Base-by-base conservation (phyloP, 2,797 vertebrate genomes). In the Avahi laniger region DNA sequence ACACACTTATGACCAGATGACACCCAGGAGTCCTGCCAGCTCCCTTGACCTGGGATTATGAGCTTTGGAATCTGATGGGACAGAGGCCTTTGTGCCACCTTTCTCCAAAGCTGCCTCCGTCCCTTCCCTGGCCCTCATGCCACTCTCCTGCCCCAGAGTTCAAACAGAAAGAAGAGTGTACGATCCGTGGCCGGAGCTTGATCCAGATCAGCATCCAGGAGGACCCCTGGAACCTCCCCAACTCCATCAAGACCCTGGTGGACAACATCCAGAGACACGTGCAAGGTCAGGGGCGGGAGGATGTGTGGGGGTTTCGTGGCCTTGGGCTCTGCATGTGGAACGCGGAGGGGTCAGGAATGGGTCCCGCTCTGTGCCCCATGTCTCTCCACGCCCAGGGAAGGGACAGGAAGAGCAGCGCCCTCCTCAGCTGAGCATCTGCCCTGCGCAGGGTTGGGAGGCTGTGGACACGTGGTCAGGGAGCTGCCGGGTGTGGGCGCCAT, bases 201-300 rank as follows among this genome's bases (percentile, higher is more conserved):
- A 99, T 99, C 97, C 99, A 99, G 98, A 99, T 99, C 97, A 99
- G 99, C 98, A 99, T 99, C 98, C 99, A 99, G 97, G 99, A 99
- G 98, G 99, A 99, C 98, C 99, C 99, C 22, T 99, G 99, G 99
- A 99, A 99, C 98, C 99, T 99, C 59, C 99, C 99, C n/a, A 98
- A 88, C 98, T 99, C 99, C n/a, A 99, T 99, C 98, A 99, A 99
- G 98, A 99, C 98, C n/a, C 98, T 99, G 92, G 99, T 99, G 97
- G 99, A 99, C 98, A 99, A 99, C 96, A 99, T 99, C 97, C 99
- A 99, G 98, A 99, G 99, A 98, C 99, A 99, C 0, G 99, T 99
- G 81, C 99, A 99, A 93, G 99, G 99, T 99, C 57, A 97, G 99
- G 98, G 69, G 75, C 46, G 18, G 0, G 28, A 46, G 59, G 30